Conservation (phyloP, 2,888 invertebrate genomes). For the Ypsolopha scabrella region DNA sequence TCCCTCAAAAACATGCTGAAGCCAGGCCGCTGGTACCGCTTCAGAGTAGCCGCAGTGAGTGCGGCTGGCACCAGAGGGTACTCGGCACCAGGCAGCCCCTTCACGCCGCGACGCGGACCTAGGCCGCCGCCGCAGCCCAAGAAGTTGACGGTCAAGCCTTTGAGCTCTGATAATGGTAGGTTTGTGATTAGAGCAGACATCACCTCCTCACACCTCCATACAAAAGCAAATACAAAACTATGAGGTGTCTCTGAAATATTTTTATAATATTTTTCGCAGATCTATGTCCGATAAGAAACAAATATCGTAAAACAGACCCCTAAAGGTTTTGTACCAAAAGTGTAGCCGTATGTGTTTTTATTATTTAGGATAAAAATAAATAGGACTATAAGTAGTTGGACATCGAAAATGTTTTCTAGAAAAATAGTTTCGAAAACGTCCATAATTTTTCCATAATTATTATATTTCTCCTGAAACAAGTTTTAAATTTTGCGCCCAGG, state of each 20-base stretch:
- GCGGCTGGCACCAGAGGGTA: constrained; percentile 79
- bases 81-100: constrained; percentile 71
- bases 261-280: background rate
- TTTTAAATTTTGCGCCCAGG: no score
- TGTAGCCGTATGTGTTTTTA: no score
- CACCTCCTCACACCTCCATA: no score
- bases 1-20: constrained; percentile 68
- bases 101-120: constrained; percentile 70
- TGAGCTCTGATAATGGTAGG: constrained; percentile 39
- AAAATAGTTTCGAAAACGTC: no score
- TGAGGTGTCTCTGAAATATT: background rate
- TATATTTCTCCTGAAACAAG: no score
- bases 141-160: constrained; percentile 67
- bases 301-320: background rate
- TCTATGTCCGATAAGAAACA: background rate
- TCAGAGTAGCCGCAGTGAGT: constrained; percentile 82
- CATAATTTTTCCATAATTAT: no score
- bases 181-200: no score
- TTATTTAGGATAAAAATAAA: no score
- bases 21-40: constrained; percentile 83
- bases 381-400: no score
- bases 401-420: no score
- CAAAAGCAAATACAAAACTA: no score
- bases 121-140: constrained; percentile 73
- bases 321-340: no score